Evolutionary conservation across 2,113 vertebrate genomes (phyloP).

Genomic region (Eretmochelys imbricata): DNA sequence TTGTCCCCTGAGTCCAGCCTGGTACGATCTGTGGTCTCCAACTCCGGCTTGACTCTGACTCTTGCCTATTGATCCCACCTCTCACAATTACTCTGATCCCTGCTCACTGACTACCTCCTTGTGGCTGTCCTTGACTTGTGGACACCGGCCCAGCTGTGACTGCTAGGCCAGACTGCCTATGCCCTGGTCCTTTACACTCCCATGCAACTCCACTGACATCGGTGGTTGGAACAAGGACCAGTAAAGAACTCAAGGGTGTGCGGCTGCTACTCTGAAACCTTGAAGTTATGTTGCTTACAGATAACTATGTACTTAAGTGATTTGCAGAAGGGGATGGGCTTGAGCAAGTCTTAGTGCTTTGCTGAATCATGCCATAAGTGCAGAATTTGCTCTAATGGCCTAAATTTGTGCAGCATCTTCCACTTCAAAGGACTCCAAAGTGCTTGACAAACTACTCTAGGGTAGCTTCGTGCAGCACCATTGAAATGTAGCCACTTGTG

Average conservation of each 20-base stretch:
- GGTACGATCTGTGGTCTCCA: neutral
- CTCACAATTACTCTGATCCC: neutral
- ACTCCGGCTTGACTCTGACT: neutral
- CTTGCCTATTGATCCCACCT: neutral
- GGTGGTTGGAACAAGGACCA: neutral
- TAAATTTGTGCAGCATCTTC: conserved; percentile 55
- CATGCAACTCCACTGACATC: neutral
- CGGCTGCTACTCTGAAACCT: too few relatives aligned
- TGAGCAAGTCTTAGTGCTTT: conserved; percentile 44
- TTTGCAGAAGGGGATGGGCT: neutral
- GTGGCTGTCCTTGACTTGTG: neutral
- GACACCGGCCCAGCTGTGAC: neutral
- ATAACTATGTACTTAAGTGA: conserved; percentile 54
- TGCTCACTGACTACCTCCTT: neutral
- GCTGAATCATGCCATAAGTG: conserved; percentile 53
- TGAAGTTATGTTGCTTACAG: conserved; percentile 60
- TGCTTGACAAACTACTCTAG: conserved; percentile 26
- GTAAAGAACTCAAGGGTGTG: conserved; percentile 22
- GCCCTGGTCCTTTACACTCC: neutral
- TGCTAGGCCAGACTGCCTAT: neutral
- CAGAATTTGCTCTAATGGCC: conserved; percentile 43
- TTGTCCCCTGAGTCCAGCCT: neutral
- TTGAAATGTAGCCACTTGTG: neutral
- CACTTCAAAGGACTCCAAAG: conserved; percentile 50
- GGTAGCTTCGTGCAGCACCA: neutral